Evolutionary conservation across 2,888 invertebrate species (phyloP), one percentile per base, ranked within the genome.

Genomic region (Lymantria dispar): DNA sequence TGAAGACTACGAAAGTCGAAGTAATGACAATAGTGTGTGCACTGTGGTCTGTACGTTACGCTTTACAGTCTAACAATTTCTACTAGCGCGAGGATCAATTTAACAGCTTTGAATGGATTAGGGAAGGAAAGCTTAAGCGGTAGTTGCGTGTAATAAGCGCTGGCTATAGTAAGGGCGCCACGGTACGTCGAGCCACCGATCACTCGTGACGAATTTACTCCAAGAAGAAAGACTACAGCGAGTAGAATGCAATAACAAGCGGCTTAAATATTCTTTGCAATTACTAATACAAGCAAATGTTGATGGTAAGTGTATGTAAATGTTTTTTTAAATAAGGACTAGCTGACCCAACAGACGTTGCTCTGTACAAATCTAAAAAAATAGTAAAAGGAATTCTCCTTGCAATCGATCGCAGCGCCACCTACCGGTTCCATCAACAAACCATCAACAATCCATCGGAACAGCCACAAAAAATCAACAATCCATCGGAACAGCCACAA

Each of bases 131-230:
- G 55, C 15, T 40, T 50, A 37, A 36, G 41, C 51, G 48, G 53
- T 54, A 48, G 61, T 63, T n/a, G 66, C 60, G 68, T 69, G 22
- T 22, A 22, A 22, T 22, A 73, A 65, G 73, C 67, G 71, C 64
- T 61, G 56, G 68, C 72, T 76, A 78, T 75, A 76, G 71, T 66
- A 46, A 67, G 67, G 70, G 68, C 76, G 80, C 75, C 70, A 80
- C 80, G 82, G 76, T 61, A 64, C 67, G 60, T 60, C 67, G 78
- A 71, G 67, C 63, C 61, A 51, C 63, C 74, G 70, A 80, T 78
- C 75, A 73, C 30, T 73, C 75, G 80, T 80, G 74, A 78, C 80
- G 63, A 48, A 8, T 41, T 15, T 42, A 51, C 40, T 37, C 12
- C 38, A 52, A 55, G 47, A n/a, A 11, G 38, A 15, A 38, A 14